Evolutionary conservation across 2,113 vertebrate genomes (phyloP).

Genomic region (Pelvicachromis taeniatus): DNA sequence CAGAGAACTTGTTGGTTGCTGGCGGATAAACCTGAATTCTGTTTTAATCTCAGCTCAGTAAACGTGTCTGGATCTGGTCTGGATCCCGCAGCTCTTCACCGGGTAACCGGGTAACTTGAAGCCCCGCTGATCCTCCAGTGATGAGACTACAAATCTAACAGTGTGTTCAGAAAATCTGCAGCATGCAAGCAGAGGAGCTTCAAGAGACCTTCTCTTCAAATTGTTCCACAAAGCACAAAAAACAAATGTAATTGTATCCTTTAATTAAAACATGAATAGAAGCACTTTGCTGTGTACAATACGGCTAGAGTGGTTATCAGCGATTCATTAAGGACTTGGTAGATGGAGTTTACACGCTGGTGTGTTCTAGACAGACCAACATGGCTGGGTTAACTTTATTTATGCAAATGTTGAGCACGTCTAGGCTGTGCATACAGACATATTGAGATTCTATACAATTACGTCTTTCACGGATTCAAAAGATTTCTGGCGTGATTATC

Average conservation of each 20-base stretch:
- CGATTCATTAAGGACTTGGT: not conserved
- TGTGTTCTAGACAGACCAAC: constrained; percentile 26
- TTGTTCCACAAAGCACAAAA: not conserved
- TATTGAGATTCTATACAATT: constrained; percentile 31
- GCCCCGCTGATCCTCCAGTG: not conserved
- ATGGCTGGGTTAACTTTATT: constrained; percentile 30
- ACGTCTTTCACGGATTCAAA: constrained; percentile 44
- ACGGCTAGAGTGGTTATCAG: not conserved
- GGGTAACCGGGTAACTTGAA: not conserved
- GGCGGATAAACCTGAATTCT: not conserved
- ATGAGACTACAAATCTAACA: not conserved
- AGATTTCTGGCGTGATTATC: constrained; percentile 62
- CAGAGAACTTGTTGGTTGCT: not conserved
- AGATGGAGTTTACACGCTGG: not conserved
- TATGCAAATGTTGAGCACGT: constrained; percentile 46
- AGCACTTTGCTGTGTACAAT: not conserved
- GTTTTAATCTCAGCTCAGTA: not conserved
- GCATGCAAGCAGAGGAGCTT: not conserved
- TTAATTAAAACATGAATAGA: not conserved
- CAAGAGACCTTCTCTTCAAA: not conserved
- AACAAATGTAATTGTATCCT: not conserved
- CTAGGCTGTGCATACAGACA: constrained; percentile 11
- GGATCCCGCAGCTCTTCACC: not conserved
- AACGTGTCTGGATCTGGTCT: not conserved
- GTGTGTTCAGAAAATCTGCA: not conserved